A percentile compares a stretch with the other conserved stretches of the same genome.
phyloP scores from a whole-genome alignment of 2,797 vertebrate species.

The Myotis myotis region DNA sequence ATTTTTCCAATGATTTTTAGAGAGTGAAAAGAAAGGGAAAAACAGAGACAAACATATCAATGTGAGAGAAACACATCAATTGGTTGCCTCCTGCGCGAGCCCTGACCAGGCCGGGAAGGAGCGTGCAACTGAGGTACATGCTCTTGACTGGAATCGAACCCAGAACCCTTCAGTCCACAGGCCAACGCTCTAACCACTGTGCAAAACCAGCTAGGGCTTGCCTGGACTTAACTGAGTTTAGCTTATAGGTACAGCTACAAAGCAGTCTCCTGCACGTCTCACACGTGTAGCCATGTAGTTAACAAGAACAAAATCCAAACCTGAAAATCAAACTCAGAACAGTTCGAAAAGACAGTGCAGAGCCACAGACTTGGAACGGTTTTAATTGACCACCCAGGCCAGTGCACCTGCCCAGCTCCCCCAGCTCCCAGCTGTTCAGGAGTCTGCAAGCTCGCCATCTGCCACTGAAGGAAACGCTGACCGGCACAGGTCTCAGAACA shows the following conservation, averaged over 20 bases:
- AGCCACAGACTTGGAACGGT: not conserved
- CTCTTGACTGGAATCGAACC: no score
- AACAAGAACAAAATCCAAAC: not conserved
- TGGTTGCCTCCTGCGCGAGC: no score
- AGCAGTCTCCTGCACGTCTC: not conserved
- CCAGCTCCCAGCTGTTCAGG: not conserved
- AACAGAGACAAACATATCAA: no score
- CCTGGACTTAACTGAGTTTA: not conserved
- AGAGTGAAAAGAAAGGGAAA: no score
- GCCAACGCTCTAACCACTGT: no score
- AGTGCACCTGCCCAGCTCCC: not conserved
- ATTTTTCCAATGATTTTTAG: no score
- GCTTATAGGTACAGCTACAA: accelerated
- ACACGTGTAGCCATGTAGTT: not conserved
- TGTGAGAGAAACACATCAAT: no score
- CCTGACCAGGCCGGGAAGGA: no score
- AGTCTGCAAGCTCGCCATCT: not conserved
- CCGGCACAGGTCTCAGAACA: not conserved
- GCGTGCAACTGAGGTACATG: no score
- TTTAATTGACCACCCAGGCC: not conserved
- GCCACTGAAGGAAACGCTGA: not conserved
- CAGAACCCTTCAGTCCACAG: no score
- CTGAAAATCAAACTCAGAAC: not conserved
- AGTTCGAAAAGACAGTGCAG: not conserved
- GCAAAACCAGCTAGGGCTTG: no score